Conservation (phyloP, 2,888 invertebrate genomes). For the Theretra japonica region DNA sequence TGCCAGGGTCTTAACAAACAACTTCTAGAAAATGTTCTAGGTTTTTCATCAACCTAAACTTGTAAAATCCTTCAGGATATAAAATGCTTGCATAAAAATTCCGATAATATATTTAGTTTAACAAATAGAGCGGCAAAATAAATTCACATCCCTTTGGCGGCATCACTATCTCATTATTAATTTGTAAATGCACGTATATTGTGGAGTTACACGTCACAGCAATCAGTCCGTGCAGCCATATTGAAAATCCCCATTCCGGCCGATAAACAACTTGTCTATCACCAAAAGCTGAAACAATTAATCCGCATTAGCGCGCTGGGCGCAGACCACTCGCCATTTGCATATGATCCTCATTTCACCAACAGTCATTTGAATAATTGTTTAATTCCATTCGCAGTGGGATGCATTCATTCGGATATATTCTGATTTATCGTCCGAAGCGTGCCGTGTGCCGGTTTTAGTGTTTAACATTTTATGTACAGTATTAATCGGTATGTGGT, state of each 20-base stretch:
- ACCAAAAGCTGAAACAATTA: conserved; percentile 35
- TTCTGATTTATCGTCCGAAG: conserved; percentile 55
- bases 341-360: conserved; percentile 69
- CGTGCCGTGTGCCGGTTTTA: neutral
- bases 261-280: conserved; percentile 30
- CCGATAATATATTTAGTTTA: no score
- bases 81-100: no score
- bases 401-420: conserved; percentile 53
- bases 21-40: no score
- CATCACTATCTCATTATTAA: no score
- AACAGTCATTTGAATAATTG: conserved; percentile 76
- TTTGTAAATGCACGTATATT: no score
- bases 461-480: conserved; percentile 6
- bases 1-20: no score
- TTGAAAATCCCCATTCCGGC: conserved; percentile 9
- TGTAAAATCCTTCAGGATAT: no score
- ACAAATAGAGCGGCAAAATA: no score
- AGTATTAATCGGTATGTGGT: neutral
- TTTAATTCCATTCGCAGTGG: conserved; percentile 65
- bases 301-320: conserved; percentile 42
- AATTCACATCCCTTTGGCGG: no score
- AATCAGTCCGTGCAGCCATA: neutral
- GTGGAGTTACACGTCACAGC: neutral
- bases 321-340: conserved; percentile 54
- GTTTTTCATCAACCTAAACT: no score